Base-by-base conservation (phyloP, 2,113 vertebrate species). In the Anguilla japonica region DNA sequence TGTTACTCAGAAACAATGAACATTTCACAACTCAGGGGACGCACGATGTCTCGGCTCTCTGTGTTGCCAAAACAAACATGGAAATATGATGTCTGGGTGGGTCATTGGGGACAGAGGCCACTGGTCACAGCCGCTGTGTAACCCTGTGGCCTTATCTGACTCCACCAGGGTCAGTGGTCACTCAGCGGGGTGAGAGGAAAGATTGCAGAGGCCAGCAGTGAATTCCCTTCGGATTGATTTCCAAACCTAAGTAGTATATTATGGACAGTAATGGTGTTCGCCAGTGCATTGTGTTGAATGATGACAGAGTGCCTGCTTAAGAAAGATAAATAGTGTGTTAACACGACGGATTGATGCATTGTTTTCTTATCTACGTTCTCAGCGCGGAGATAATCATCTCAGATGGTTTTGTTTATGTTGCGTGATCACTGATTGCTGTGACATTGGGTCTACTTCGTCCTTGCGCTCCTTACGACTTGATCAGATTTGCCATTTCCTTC, bases 21-120 rank as follows among this genome's bases (percentile, higher is more conserved):
- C 81, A 79, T 83, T 83, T 78, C 81, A 87, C 82, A 43, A 80
- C 82, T 79, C 63, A 83, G 43, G 50, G 46, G 83, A 71, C 81
- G 40, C 63, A 34, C 20, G 9, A 67, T 87, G 57, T 82, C 57
- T 79, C 41, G 3, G 41, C 63, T 43, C 81, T 82, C 67, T 26
- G 34, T 43, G 67, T 79, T 40, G 82, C 67, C 82, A 83, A 79
- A 83, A 13, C 20, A 50, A 41, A 41, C 40, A 16, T 79, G 41
- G 53, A 83, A 78, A 53, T 26, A 41, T 60, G 79, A 82, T 82
- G 81, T 46, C 43, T 82, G 81, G 81, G 11, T 53, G 8, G 46
- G 50, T 60, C 78, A 41, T 1, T 63, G 50, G 81, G 46, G 81
- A 82, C 22, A 46, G 14, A 46, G 81, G 81, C 43, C 26, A 41